Conservation (phyloP, 30 jellyfish, hydroid and myxozoan species). For the Aurelia aurita region DNA sequence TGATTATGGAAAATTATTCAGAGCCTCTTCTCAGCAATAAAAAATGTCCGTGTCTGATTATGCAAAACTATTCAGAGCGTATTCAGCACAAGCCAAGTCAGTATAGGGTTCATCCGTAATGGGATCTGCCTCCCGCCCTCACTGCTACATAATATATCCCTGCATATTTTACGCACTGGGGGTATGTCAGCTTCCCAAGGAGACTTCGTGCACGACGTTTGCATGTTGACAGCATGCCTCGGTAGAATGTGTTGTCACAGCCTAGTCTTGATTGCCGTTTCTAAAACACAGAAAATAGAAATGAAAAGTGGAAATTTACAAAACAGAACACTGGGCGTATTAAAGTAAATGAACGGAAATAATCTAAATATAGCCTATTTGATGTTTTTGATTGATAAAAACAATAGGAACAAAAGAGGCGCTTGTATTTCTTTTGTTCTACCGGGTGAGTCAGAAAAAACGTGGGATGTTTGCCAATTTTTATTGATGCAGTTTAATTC, state of each 20-base stretch:
- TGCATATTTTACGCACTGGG: slow-evolving; percentile 17
- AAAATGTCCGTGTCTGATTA: too few relatives aligned
- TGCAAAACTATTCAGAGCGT: too few relatives aligned
- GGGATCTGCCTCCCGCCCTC: slow-evolving; percentile 24
- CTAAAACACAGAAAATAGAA: slow-evolving; percentile 1
- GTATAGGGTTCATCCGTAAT: slow-evolving; percentile 6
- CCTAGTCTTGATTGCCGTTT: slow-evolving; percentile 31
- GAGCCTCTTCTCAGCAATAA: too few relatives aligned
- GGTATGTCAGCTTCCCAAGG: slow-evolving; percentile 16
- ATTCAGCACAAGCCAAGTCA: not conserved
- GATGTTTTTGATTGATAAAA: too few relatives aligned
- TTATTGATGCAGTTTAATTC: too few relatives aligned
- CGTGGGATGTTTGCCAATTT: too few relatives aligned
- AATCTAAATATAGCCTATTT: too few relatives aligned
- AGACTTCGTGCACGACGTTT: slow-evolving; percentile 23
- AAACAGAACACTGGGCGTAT: not conserved
- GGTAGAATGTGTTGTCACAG: slow-evolving; percentile 33
- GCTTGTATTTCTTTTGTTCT: too few relatives aligned
- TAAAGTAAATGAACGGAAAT: too few relatives aligned
- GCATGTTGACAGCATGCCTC: slow-evolving; percentile 22
- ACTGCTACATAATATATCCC: slow-evolving; percentile 22
- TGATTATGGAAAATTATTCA: too few relatives aligned
- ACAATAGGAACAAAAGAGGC: too few relatives aligned
- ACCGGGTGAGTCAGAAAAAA: too few relatives aligned
- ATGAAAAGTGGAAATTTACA: not conserved